phyloP scores from a whole-genome alignment of 2,797 vertebrate genomes.

The Glossophaga mutica region DNA sequence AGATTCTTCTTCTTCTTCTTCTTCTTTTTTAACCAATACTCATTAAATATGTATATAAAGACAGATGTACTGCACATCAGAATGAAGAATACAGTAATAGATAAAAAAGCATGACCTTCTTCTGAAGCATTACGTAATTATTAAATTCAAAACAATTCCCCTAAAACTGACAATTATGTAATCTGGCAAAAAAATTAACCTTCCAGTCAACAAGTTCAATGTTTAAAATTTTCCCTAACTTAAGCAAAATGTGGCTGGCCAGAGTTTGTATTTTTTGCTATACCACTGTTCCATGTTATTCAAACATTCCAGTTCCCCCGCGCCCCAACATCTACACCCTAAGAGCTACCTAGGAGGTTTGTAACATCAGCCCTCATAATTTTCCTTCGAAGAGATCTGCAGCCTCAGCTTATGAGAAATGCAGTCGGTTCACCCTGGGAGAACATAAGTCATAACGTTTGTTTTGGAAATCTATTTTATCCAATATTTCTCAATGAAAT shows the following conservation, averaged over 20 bases:
- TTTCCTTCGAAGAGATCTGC: constrained; percentile 45
- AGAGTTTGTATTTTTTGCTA: constrained; percentile 8
- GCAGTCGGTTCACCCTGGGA: constrained; percentile 56
- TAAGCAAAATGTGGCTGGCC: constrained; percentile 12
- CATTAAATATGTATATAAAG: constrained; percentile 36
- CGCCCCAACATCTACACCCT: background rate
- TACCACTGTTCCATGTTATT: constrained; percentile 4
- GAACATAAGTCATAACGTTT: constrained; percentile 78
- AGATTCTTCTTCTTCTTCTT: background rate
- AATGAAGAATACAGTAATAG: background rate
- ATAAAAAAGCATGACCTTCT: background rate
- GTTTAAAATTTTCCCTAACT: background rate
- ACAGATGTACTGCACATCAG: constrained; percentile 31
- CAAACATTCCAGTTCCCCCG: background rate
- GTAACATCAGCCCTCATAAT: constrained; percentile 35
- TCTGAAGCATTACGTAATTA: background rate
- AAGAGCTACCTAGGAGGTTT: constrained; percentile 43
- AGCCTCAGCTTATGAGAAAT: constrained; percentile 63
- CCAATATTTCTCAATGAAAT: constrained; percentile 84
- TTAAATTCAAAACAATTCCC: constrained; percentile 32
- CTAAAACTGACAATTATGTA: background rate
- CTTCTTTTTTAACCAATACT: background rate
- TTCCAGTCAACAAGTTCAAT: background rate
- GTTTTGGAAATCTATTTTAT: constrained; percentile 82
- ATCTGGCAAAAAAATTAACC: background rate